Evolutionary conservation across 2,797 vertebrate species (phyloP).

Genomic region (Myripristis murdjan): DNA sequence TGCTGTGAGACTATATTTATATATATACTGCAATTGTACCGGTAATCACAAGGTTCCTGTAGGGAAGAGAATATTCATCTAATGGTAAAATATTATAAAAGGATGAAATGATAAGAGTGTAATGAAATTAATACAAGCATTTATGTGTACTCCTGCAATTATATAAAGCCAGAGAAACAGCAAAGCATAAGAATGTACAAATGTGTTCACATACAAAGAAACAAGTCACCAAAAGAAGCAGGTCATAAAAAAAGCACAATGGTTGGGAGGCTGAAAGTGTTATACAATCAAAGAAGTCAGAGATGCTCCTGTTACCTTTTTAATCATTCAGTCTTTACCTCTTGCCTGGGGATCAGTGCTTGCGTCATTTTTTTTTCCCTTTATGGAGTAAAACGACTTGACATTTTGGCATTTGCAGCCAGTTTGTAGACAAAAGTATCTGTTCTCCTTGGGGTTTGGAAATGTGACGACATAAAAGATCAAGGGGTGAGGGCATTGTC

Average conservation of each 20-base stretch:
- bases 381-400: conserved; percentile 38
- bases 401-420: conserved; percentile 71
- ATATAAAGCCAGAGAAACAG: no score
- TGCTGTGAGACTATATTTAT: no score
- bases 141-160: no score
- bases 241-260: background rate
- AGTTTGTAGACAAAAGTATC: conserved; percentile 48
- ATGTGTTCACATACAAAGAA: background rate
- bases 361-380: conserved; percentile 30
- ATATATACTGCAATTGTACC: background rate
- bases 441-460: conserved; percentile 33
- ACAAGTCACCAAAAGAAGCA: no score
- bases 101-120: background rate
- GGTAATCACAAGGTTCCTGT: background rate
- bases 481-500: conserved; percentile 45
- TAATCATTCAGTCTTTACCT: background rate
- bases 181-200: background rate
- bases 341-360: conserved; percentile 20
- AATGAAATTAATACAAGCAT: background rate
- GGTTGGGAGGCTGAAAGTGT: background rate
- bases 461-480: conserved; percentile 48
- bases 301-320: background rate
- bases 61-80: background rate
- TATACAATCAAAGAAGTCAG: background rate
- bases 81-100: background rate